These are phyloP conservation scores for Paedocypris sp. DNA, from an alignment of 2,113 vertebrate genomes.

Conservation along the genomic window DNA sequence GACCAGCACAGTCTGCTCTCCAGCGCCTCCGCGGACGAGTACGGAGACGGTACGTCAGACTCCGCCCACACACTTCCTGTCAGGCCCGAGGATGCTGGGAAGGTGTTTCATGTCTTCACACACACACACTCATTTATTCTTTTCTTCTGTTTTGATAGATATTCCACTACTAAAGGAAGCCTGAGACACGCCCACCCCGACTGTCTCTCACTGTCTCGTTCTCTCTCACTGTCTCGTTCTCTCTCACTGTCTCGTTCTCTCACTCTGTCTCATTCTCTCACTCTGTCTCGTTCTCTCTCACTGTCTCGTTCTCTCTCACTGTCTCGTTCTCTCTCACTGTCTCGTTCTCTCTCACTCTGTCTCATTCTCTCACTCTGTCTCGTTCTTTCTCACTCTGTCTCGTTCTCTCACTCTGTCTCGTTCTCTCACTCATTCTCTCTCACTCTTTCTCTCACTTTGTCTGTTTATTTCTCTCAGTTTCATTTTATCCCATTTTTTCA, in stretches of 20 bases:
- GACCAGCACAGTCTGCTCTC: slow-evolving; percentile 95
- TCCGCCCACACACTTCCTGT: too few species aligned
- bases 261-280: slow-evolving; percentile 36
- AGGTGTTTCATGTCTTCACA: neutral
- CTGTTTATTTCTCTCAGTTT: slow-evolving; percentile 42
- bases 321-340: slow-evolving; percentile 41
- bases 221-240: slow-evolving; percentile 42
- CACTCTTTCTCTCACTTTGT: slow-evolving; percentile 36
- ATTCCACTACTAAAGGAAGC: slow-evolving; percentile 96
- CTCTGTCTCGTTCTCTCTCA: slow-evolving; percentile 42
- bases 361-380: slow-evolving; percentile 42
- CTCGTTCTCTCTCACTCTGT: slow-evolving; percentile 33
- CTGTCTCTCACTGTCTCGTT: too few species aligned
- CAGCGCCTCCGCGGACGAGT: slow-evolving; percentile 80
- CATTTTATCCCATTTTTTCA: too few species aligned
- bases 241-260: slow-evolving; percentile 31
- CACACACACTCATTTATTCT: neutral
- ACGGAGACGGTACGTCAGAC: slow-evolving; percentile 76
- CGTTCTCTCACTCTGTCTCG: slow-evolving; percentile 44
- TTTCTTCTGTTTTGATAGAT: slow-evolving; percentile 73
- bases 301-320: slow-evolving; percentile 35
- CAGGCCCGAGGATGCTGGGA: too few species aligned
- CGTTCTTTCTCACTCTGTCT: slow-evolving; percentile 35
- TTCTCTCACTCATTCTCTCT: slow-evolving; percentile 30
- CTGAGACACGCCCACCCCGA: too few species aligned